Conservation (phyloP, 2,888 invertebrate species). For the Buathra laborator region DNA sequence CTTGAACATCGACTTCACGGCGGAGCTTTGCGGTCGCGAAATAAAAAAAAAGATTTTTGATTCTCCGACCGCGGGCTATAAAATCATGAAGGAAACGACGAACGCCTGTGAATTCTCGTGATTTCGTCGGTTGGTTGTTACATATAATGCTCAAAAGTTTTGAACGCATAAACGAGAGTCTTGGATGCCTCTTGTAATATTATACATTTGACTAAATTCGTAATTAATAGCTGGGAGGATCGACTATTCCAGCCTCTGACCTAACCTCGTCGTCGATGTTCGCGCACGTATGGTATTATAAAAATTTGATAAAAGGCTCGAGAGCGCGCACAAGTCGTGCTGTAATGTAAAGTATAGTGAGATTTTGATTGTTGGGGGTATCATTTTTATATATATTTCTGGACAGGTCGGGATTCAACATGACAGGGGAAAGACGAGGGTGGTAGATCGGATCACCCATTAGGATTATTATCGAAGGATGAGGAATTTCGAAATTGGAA, state of each 20-base stretch:
- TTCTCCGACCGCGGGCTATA: slow-evolving; percentile 58
- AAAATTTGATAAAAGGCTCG: slow-evolving; percentile 67
- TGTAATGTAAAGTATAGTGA: slow-evolving; percentile 42
- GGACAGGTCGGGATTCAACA: slow-evolving; percentile 55
- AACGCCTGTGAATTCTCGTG: slow-evolving; percentile 36
- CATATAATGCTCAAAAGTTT: slow-evolving; percentile 50
- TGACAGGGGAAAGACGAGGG: slow-evolving; percentile 77
- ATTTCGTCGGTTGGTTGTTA: slow-evolving; percentile 50
- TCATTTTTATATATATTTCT: slow-evolving; percentile 17
- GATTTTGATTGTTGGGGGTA: slow-evolving; percentile 42
- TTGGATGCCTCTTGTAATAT: slow-evolving; percentile 49
- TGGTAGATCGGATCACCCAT: slow-evolving; percentile 73
- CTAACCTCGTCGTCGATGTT: slow-evolving; percentile 35
- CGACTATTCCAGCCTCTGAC: slow-evolving; percentile 39
- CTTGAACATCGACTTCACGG: neutral
- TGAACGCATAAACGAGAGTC: slow-evolving; percentile 48
- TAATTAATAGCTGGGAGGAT: slow-evolving; percentile 69
- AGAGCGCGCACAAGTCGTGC: slow-evolving; percentile 36
- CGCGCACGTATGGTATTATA: slow-evolving; percentile 56
- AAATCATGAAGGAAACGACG: slow-evolving; percentile 11
- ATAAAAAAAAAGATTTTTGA: slow-evolving; percentile 31
- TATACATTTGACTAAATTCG: slow-evolving; percentile 70
- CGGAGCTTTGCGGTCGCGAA: neutral
- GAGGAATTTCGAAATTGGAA: slow-evolving; percentile 74
- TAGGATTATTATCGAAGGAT: slow-evolving; percentile 77